Percentiles rank a stretch among this genome's conserved stretches.
These are phyloP conservation scores for Pterobdella sp. DNA, from an alignment of 2,888 invertebrate species.

Conservation along the genomic window DNA sequence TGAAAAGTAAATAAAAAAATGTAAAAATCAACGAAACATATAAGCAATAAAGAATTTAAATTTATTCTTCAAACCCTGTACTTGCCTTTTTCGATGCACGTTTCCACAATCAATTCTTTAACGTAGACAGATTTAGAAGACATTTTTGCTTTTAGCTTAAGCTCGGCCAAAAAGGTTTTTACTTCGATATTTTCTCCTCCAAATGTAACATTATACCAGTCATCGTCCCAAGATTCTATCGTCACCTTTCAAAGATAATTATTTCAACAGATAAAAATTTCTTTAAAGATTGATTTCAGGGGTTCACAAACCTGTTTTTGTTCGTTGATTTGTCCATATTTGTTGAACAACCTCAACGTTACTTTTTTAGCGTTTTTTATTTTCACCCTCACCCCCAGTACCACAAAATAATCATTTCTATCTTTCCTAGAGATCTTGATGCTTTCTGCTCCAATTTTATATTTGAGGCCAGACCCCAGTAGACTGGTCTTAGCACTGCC, in stretches of 20 bases:
- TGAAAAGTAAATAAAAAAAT: too few relatives aligned
- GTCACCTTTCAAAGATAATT: not conserved
- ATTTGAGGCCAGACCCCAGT: not conserved
- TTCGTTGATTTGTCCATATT: not conserved
- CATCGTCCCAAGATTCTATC: not conserved
- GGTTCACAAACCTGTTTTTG: not conserved
- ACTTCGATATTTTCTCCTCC: not conserved
- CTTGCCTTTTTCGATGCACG: not conserved
- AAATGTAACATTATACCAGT: not conserved
- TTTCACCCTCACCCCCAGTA: not conserved
- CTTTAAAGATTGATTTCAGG: too few relatives aligned
- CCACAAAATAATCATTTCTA: not conserved
- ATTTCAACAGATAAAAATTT: too few relatives aligned
- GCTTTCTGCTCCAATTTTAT: not conserved
- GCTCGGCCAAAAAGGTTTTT: not conserved
- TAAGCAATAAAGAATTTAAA: too few relatives aligned
- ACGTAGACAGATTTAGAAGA: not conserved
- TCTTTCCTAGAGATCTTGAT: slow-evolving; percentile 2
- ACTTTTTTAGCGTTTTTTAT: not conserved
- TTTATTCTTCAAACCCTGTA: not conserved
- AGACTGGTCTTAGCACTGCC: not conserved
- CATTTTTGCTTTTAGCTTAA: not conserved
- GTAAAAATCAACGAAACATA: too few relatives aligned
- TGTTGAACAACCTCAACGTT: not conserved
- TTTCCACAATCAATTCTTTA: not conserved